Evolutionary conservation across 2,888 invertebrate genomes (phyloP).

Genomic region (Lochmaea crataegi): DNA sequence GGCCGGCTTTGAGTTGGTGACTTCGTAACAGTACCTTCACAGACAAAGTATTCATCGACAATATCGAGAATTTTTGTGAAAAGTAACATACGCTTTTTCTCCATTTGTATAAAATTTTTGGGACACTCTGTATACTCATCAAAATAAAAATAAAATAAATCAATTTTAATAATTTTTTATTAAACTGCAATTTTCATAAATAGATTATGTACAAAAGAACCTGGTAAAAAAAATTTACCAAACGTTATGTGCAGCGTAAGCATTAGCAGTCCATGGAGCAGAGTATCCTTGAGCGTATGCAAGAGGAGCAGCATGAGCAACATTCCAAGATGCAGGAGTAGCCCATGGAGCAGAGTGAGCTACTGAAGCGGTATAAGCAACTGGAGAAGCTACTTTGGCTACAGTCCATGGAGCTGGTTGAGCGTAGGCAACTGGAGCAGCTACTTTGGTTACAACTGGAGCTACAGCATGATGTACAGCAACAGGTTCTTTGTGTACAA

Average conservation of each 20-base stretch:
- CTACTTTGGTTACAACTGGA: slow-evolving; percentile 22
- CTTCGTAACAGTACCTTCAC: too few species aligned
- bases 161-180: not conserved
- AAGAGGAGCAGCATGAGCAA: slow-evolving; percentile 33
- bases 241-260: slow-evolving; percentile 41
- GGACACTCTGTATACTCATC: too few species aligned
- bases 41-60: too few species aligned
- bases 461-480: slow-evolving; percentile 33
- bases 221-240: slow-evolving; percentile 5
- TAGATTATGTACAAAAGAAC: slow-evolving; percentile 15
- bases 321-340: not conserved
- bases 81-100: too few species aligned
- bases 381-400: slow-evolving; percentile 32
- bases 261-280: slow-evolving; percentile 36
- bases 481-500: not conserved
- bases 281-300: slow-evolving; percentile 34
- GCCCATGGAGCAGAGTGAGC: slow-evolving; percentile 20
- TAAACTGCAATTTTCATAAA: slow-evolving; percentile 4
- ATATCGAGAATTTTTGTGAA: too few species aligned
- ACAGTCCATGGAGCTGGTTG: not conserved
- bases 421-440: not conserved
- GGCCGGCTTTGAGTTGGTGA: too few species aligned
- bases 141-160: not conserved
- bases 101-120: too few species aligned
- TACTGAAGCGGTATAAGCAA: slow-evolving; percentile 35